A percentile compares a stretch with the other conserved stretches of the same genome.
phyloP scores from a whole-genome alignment of 92 coral and sea anemone genomes.

The Porites divaricata region DNA sequence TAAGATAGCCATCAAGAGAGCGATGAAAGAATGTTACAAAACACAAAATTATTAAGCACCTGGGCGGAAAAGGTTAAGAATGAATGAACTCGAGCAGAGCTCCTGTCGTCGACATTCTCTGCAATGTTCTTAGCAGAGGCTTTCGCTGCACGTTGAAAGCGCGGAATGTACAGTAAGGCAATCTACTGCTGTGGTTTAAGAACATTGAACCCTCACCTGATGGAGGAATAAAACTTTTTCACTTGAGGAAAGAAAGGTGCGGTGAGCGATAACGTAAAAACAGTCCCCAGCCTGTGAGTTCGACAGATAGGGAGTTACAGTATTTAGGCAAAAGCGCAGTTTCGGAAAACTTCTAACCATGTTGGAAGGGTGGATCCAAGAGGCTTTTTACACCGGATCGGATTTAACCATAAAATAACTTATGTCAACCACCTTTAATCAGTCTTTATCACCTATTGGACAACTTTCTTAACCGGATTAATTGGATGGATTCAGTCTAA shows the following conservation, averaged over 20 bases:
- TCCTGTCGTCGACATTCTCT: slow-evolving; percentile 17
- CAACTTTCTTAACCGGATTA: no score
- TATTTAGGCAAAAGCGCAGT: no score
- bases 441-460: not conserved
- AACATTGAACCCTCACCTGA: no score
- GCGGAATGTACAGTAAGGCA: not conserved
- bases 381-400: not conserved
- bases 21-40: slow-evolving; percentile 42
- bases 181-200: not conserved
- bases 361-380: no score
- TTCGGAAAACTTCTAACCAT: no score
- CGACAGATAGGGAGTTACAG: no score
- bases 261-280: no score
- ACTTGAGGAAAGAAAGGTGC: no score
- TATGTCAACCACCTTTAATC: not conserved
- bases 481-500: no score
- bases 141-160: not conserved
- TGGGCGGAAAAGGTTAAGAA: slow-evolving; percentile 46
- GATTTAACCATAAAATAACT: not conserved
- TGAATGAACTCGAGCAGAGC: not conserved
- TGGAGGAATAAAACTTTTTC: no score
- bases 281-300: no score
- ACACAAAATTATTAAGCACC: slow-evolving; percentile 34
- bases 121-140: not conserved
- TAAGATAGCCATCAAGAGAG: slow-evolving; percentile 7